Evolutionary conservation across 2,888 invertebrate species (phyloP), one percentile per base, ranked within the genome.

Genomic region (Melinaea menophilus): DNA sequence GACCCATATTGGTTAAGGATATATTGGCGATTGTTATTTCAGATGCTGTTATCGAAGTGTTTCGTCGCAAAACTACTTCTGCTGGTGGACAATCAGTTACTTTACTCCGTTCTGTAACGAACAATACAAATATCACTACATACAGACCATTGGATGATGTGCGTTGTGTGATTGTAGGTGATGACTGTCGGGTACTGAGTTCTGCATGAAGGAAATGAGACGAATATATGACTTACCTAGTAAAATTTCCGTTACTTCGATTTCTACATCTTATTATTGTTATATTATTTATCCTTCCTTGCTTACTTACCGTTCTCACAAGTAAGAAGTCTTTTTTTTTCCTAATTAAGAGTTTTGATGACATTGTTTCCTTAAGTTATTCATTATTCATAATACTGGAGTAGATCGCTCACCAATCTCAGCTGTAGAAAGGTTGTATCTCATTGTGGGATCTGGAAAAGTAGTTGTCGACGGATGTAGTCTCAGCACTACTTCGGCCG

Each of bases 401-500:
- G 22, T 51, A 31, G 7, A 51, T 9, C 60, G 68, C 78, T 79
- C 64, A 82, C 86, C 82, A 35, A 81, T 79, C 73, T 86, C 86
- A 73, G 82, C 75, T 72, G 84, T 69, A 13, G 73, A 73, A 9
- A 70, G 59, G 56, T 74, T 74, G 37, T 67, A 69, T 35, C 65
- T 70, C 9, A 59, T 56, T 12, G 65, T 71, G 7, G 67, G 60
- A 11, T 72, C 59, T 78, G 81, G 66, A 74, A 72, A 71, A 68
- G 5, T 76, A 67, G 13, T 82, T 79, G 67, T 72, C 0, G 80
- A 70, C 0, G 88, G 90, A 61, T 89, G 90, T 11, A 90, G 70
- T 22, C 90, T 72, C 5, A 90, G 73, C 34, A 89, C 85, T 61
- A 90, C 89, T 69, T 90, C 90, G 2, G 90, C 88, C 0, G 86